Evolutionary conservation across 2,113 vertebrate species (phyloP).

Genomic region (Gavia stellata): DNA sequence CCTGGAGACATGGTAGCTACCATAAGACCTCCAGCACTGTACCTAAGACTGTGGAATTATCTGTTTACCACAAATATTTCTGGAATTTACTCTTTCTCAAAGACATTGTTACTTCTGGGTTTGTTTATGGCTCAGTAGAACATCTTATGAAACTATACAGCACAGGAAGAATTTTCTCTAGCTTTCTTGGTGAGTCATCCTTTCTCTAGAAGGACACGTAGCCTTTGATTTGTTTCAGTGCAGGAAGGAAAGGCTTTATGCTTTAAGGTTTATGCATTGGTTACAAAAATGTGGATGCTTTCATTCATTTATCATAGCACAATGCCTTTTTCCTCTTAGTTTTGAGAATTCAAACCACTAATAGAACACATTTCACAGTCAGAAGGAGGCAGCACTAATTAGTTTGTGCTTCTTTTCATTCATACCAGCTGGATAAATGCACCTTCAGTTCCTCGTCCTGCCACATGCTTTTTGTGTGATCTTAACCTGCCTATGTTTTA

Average conservation of each 20-base stretch:
- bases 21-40: not conserved
- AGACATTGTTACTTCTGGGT: not conserved
- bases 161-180: not conserved
- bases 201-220: conserved; percentile 14
- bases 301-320: not conserved
- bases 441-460: not conserved
- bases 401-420: not conserved
- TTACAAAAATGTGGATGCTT: not conserved
- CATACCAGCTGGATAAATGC: not conserved
- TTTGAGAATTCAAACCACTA: not conserved
- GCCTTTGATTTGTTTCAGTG: not conserved
- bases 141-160: not conserved
- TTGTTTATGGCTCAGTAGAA: not conserved
- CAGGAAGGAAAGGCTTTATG: not conserved
- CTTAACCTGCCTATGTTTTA: not conserved
- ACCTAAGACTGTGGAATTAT: not conserved
- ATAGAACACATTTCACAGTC: not conserved
- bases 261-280: not conserved
- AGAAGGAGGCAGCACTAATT: not conserved
- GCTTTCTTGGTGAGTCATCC: conserved; percentile 18
- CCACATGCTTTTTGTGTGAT: not conserved
- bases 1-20: not conserved
- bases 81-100: conserved; percentile 1
- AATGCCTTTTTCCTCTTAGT: not conserved
- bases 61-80: not conserved